Base-by-base conservation (phyloP, 2,797 vertebrate genomes). In the Chaunax sp. region DNA sequence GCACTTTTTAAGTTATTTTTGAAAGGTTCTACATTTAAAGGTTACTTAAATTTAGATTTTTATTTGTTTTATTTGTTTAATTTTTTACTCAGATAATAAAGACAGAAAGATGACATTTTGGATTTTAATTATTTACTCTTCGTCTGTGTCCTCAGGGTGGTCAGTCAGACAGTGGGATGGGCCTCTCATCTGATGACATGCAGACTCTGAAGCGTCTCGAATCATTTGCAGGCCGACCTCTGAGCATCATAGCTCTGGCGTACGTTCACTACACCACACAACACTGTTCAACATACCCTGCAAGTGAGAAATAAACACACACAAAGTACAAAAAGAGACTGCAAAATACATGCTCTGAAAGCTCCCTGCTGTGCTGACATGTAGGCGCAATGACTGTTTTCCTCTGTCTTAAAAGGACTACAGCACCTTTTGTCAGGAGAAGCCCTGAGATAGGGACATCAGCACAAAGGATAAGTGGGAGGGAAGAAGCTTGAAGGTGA, bases 241-340 rank as follows among this genome's bases (percentile, higher is more conserved):
- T 95, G 10, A 96, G 95, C 89, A 95, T 97, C 87, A 96, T 97
- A 92, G 94, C 96, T 72, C 86, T 96, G 64, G 95, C 94, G 96
- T 98, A 89, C 92, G 96, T 98, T 88, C 66, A 35, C 55, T 14
- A 10, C 64, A 68, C 46, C 46, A 23, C 59, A 67, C 38, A 20
- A 18, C 22, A 60, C 56, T 9, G 4, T 37, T 26, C 30, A 19
- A 63, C 66, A 23, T 57, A 5, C 49, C 40, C 33, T 46, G 16
- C 59, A 59, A 77, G 46, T 70, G 51, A 81, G 68, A 68, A 23
- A 73, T 72, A 35, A 25, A 52, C 71, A 77, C 64, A 58, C 40
- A 64, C 40, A 69, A 50, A 35, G 44, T 33, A 8, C 10, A 22
- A 37, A 23, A 51, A 60, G 8, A 45, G 25, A 13, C 30, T 49